Percentiles rank a stretch among this genome's conserved stretches.
Conservation (phyloP, 2,113 vertebrate species). For the Chroicocephalus ridibundus region DNA sequence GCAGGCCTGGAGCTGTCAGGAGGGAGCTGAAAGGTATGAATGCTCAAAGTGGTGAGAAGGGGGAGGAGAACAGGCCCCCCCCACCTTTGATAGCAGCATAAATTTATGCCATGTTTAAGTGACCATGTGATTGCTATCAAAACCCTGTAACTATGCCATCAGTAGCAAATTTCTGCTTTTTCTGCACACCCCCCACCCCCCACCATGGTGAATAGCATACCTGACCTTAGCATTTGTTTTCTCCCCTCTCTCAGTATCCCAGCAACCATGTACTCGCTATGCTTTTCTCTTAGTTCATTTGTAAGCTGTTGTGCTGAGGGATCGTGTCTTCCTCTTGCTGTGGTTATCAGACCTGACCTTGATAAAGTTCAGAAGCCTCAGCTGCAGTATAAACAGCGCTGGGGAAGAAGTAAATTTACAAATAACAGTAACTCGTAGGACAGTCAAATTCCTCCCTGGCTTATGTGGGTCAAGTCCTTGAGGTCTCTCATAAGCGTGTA, state of each 20-base stretch:
- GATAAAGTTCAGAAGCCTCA: neutral
- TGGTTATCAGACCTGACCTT: neutral
- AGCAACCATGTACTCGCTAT: neutral
- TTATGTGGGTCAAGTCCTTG: neutral
- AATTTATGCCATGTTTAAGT: neutral
- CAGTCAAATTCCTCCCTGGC: neutral
- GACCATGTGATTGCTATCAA: neutral
- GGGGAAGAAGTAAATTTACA: neutral
- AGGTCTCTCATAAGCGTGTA: neutral
- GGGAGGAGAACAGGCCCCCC: neutral
- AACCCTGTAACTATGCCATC: neutral
- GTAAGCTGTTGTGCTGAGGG: neutral
- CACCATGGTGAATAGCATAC: neutral
- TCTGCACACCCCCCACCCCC: no score
- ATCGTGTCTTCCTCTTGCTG: neutral
- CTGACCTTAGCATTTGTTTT: conserved; percentile 17
- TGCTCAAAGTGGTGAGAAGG: neutral
- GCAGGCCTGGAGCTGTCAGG: neutral
- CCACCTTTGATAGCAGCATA: neutral
- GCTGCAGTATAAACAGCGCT: neutral
- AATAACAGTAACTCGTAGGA: neutral
- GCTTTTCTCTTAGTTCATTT: neutral
- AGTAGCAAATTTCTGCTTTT: neutral
- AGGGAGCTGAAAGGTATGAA: conserved; percentile 5
- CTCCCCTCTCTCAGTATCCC: neutral